Evolutionary conservation across 2,888 invertebrate genomes (phyloP), one percentile per base, ranked within the genome.

Genomic region (Sialis lutaria): DNA sequence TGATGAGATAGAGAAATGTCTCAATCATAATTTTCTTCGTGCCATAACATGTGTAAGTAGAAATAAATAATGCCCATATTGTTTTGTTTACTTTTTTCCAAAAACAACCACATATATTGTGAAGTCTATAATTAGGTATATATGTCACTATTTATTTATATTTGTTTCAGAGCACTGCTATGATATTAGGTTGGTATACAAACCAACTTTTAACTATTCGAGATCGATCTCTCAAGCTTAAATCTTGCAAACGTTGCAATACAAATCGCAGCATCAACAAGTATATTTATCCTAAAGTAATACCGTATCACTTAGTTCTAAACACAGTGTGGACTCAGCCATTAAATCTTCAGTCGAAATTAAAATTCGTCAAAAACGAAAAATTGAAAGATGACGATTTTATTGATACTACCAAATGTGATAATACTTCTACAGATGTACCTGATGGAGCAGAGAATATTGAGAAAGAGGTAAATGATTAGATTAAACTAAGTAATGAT

Each of bases 131-230:
- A 22, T 22, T 22, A 22, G 22, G 22, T 22, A 22, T 4, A 22
- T 22, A 22, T 22, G 22, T 22, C 22, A 22, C 4, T 22, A 2
- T 37, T n/a, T 7, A n/a, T 10, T 44, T 46, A 41, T 41, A 47
- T 52, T 9, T 39, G 48, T 63, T 65, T 50, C 64, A 79, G 79
- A 75, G 77, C 53, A 70, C 77, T 54, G 70, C 72, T 12, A 57
- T 78, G 42, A 72, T 77, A 10, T 58, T 76, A 49, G 77, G 78
- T 40, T 78, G 75, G 74, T 73, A 75, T 49, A 67, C 77, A 13
- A 75, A 73, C 55, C 77, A 79, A 54, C 61, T 75, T 1, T 60
- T 75, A 42, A 63, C 64, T 49, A 53, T 64, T 5, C 59, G 58
- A 9, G 54, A 55, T 12, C 59, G 60, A 50, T 59, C 55, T 33